These are phyloP conservation scores for Abscondita cerata DNA, from an alignment of 2,888 invertebrate species.

Conservation along the genomic window DNA sequence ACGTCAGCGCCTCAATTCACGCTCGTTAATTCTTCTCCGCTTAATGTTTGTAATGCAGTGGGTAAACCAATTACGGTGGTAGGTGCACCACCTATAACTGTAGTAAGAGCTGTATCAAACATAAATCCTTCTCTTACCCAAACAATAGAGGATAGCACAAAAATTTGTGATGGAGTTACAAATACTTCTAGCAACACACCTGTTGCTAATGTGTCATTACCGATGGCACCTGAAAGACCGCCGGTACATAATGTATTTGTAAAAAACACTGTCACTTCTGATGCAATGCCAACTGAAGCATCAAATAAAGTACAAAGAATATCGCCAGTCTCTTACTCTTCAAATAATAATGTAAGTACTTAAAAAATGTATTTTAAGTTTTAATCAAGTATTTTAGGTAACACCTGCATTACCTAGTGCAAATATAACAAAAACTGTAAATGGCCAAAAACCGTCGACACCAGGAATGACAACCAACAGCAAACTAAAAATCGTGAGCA, in stretches of 20 bases:
- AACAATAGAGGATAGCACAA: constrained; percentile 19
- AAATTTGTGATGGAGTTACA: constrained; percentile 12
- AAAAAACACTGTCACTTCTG: constrained; percentile 49
- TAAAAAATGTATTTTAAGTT: not conserved
- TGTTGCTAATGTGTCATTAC: constrained; percentile 23
- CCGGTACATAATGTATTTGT: constrained; percentile 56
- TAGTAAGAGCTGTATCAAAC: constrained; percentile 50
- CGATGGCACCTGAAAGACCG: constrained; percentile 13
- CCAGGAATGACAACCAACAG: constrained; percentile 35
- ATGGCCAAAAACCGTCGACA: constrained; percentile 50
- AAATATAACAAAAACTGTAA: constrained; percentile 48
- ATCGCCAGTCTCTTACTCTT: constrained; percentile 54
- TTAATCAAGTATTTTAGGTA: constrained; percentile 25
- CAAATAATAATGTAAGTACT: constrained; percentile 53
- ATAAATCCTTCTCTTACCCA: constrained; percentile 12
- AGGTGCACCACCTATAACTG: constrained; percentile 55
- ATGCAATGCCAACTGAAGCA: constrained; percentile 39
- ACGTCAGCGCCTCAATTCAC: constrained; percentile 54
- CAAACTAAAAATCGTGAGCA: constrained; percentile 57
- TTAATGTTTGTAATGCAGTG: constrained; percentile 50
- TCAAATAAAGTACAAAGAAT: constrained; percentile 55
- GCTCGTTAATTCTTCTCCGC: constrained; percentile 52
- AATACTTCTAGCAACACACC: constrained; percentile 1
- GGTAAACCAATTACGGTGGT: constrained; percentile 55
- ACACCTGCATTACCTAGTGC: constrained; percentile 30